A percentile compares a stretch with the other conserved stretches of the same genome.
Evolutionary conservation across 2,888 invertebrate species (phyloP).

Genomic region (Cerastis rubricosa): DNA sequence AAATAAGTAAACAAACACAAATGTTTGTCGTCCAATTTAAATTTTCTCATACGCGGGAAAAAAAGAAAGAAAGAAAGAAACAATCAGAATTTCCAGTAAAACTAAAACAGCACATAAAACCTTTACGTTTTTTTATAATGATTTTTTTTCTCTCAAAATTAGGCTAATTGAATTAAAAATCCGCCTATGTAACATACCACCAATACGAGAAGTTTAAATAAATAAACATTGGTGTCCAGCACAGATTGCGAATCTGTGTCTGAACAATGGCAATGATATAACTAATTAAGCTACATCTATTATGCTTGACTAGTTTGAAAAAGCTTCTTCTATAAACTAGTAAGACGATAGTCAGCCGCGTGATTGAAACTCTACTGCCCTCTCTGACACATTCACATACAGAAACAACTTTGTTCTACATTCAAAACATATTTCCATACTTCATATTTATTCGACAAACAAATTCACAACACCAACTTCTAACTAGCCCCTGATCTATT

Average conservation of each 20-base stretch:
- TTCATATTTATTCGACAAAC: constrained; percentile 34
- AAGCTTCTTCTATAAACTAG: neutral
- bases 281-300: neutral
- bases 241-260: neutral
- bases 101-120: too few relatives aligned
- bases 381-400: neutral
- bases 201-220: too few relatives aligned
- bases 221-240: neutral
- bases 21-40: too few relatives aligned
- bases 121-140: too few relatives aligned
- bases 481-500: neutral
- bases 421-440: constrained; percentile 28
- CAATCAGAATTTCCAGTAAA: too few relatives aligned
- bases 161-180: too few relatives aligned
- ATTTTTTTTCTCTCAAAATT: too few relatives aligned
- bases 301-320: neutral
- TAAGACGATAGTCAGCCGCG: neutral
- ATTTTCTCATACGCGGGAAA: too few relatives aligned
- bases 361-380: neutral
- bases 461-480: constrained; percentile 13
- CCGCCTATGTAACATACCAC: too few relatives aligned
- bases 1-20: too few relatives aligned
- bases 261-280: too few relatives aligned
- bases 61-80: too few relatives aligned
- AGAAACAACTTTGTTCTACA: constrained; percentile 23